Base-by-base conservation (phyloP, 2,113 vertebrate species). In the Ramphastos sulfuratus region DNA sequence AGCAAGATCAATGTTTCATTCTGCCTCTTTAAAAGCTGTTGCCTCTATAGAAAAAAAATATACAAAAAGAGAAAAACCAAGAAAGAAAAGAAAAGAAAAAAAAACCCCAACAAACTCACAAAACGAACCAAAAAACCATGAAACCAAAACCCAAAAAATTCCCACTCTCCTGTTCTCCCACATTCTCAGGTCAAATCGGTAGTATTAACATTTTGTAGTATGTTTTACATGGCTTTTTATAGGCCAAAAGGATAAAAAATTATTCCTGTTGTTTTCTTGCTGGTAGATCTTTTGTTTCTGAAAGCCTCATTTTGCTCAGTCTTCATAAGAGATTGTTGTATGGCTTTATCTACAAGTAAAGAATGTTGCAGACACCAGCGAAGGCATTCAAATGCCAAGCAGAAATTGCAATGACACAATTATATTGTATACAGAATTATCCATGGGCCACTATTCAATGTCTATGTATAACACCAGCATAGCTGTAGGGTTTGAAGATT, bases 211-310 rank as follows among this genome's bases (percentile, higher is more conserved):
- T 15, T 85, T 79, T 72, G 7, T 17, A 48, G 56, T 28, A 48
- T 50, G 2, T 55, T 90, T 64, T 35, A 23, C 10, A 7, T 46
- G 52, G 10, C 79, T 76, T 61, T 67, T 3, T n/a, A 64, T 6
- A 64, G 48, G 59, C 8, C 7, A 55, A 79, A 85, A 85, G 3
- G 7, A 39, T 10, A 72, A 46, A 79, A 82, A 8, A 59, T 3
- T 44, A 54, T 35, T 63, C 13, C 5, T 18, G 8, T n/a, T 66
- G 15, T 20, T 85, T 72, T 56, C 31, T 79, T 64, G 12, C 6
- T 39, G 10, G 7, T 39, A 58, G 20, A 7, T 42, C 1, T 50
- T 37, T n/a, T 10, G 7, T 6, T 9, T 9, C 2, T 1, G 1
- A 20, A 72, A 60, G 20, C 76, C 20, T 7, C 10, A 1, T 52